Conservation (phyloP, 2,113 vertebrate genomes). For the Poecile atricapillus region DNA sequence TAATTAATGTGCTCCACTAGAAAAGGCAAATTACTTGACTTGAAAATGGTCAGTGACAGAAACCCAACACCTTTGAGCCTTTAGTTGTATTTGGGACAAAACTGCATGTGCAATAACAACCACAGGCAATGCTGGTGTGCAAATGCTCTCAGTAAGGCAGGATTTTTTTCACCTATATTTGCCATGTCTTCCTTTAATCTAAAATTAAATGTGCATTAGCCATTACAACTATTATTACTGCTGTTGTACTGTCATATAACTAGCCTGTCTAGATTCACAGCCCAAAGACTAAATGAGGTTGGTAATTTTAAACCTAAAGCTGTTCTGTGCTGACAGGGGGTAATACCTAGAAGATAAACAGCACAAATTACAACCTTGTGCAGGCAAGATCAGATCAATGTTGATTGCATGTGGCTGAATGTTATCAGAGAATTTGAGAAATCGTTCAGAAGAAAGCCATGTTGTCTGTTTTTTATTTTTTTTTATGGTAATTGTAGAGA, state of each 20-base stretch:
- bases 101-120: not conserved
- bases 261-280: not conserved
- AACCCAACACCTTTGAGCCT: not conserved
- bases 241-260: not conserved
- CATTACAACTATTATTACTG: not conserved
- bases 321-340: not conserved
- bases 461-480: not conserved
- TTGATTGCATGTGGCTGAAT: not conserved
- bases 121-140: not conserved
- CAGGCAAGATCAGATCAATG: not conserved
- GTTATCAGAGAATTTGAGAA: not conserved
- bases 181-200: not conserved
- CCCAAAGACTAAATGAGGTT: not conserved
- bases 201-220: not conserved
- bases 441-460: not conserved
- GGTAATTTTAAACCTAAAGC: not conserved
- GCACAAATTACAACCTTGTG: not conserved
- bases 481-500: not conserved
- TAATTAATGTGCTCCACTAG: not conserved
- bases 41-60: not conserved
- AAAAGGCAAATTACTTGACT: not conserved
- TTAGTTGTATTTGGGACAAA: not conserved
- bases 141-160: not conserved
- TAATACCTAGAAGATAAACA: not conserved
- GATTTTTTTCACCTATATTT: rapidly evolving